Base-by-base conservation (phyloP, 2,113 vertebrate genomes). In the Todiramphus saurophagus region DNA sequence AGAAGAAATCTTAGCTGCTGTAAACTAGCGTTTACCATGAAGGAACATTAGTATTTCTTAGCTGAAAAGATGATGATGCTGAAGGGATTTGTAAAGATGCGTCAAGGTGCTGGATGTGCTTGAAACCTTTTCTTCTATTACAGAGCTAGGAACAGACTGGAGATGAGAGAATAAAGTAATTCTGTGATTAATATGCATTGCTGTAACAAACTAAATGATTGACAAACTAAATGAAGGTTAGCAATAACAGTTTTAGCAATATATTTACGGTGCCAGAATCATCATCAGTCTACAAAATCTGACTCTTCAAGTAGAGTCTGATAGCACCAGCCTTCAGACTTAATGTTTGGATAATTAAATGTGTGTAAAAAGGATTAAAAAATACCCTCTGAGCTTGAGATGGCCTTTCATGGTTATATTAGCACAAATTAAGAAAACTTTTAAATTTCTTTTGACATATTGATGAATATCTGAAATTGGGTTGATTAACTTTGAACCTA, bases 301-400 rank as follows among this genome's bases (percentile, higher is more conserved):
- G 33, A 24, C 28, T 59, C 15, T 68, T 56, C 14, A 48, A 6
- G 31, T 64, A 30, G 21, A 43, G 27, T 33, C 35, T 0, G 0
- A 13, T 60, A 60, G 44, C 68, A 87, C 7, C 27, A 69, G 15
- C 44, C 39, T 87, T 72, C 30, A 74, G 28, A 16, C 25, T 76
- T 89, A 12, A 7, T 43, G 41, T 62, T 12, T 69, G 37, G 37
- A 37, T 37, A 37, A 37, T 37, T 37, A 37, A 37, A 37, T 37
- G 37, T 24, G 5, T 58, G 30, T 78, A 37, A 46, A 70, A 89
- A 53, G 13, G 37, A 56, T 11, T 1, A 28, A 76, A 33, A 75
- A 66, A 31, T 53, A 41, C 14, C 9, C 41, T 80, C n/a, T 80
- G 59, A 48, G 30, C 23, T 39, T 51, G 51, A 14, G 35, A 27